phyloP scores from a whole-genome alignment of 1,140 invertebrate genomes.

The Physella acuta region DNA sequence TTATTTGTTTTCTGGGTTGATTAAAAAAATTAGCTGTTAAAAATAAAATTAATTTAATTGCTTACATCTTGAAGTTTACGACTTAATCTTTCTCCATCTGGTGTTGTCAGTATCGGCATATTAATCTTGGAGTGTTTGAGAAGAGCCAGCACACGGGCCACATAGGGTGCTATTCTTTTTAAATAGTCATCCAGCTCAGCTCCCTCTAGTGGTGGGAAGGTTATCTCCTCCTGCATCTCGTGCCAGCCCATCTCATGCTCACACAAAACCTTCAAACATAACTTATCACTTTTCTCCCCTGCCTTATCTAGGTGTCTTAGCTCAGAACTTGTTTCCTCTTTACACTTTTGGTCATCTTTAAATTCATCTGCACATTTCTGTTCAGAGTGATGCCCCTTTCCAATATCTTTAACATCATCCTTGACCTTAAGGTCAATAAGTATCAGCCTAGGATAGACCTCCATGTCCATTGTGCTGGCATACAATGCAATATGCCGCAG shows the following conservation, averaged over 20 bases:
- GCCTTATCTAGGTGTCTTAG: background rate
- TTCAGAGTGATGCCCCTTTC: slow-evolving; percentile 15
- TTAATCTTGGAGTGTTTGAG: slow-evolving; percentile 40
- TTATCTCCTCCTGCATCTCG: slow-evolving; percentile 28
- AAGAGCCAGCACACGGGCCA: slow-evolving; percentile 39
- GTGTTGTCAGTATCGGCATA: slow-evolving; percentile 37
- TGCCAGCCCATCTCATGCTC: slow-evolving; percentile 50
- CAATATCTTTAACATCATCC: slow-evolving; percentile 22
- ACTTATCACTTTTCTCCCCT: slow-evolving; percentile 27
- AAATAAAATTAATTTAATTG: background rate
- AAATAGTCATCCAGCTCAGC: slow-evolving; percentile 32
- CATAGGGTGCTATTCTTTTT: slow-evolving; percentile 37
- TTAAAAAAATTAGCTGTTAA: background rate
- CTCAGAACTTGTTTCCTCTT: background rate
- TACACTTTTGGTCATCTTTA: background rate
- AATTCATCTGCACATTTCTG: background rate
- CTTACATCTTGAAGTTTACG: slow-evolving; percentile 41
- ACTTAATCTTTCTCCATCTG: slow-evolving; percentile 40
- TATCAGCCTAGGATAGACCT: slow-evolving; percentile 40
- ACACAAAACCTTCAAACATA: slow-evolving; percentile 45
- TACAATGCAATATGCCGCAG: slow-evolving; percentile 42
- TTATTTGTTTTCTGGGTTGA: background rate
- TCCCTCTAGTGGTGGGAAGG: slow-evolving; percentile 27
- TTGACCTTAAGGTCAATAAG: slow-evolving; percentile 37
- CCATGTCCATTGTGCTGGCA: slow-evolving; percentile 31